Percentiles rank a stretch among this genome's conserved stretches.
phyloP scores from a whole-genome alignment of 2,797 vertebrate species.

The Mastacembelus armatus region DNA sequence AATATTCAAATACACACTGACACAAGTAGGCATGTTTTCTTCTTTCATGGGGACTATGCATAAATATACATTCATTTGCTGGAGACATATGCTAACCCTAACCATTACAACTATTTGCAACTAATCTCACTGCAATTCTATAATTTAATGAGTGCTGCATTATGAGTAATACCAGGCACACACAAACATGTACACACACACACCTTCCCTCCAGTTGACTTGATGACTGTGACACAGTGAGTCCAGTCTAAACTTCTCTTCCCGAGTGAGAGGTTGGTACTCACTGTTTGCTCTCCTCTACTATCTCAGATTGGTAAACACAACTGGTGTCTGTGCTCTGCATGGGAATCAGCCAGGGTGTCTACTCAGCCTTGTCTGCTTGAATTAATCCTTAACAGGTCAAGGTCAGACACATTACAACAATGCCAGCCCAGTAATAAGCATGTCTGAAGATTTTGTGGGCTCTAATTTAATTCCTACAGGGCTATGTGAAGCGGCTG shows the following conservation, averaged over 20 bases:
- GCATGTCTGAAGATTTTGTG: conserved; percentile 78
- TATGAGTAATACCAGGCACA: no score
- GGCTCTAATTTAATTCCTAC: conserved; percentile 79
- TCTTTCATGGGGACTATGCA: no score
- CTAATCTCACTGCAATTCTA: no score
- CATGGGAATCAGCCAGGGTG: conserved; percentile 70
- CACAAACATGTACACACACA: background rate
- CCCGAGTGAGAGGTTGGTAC: conserved; percentile 54
- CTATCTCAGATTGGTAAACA: conserved; percentile 78
- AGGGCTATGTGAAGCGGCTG: conserved; percentile 56
- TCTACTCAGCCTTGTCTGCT: conserved; percentile 67
- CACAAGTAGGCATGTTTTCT: background rate
- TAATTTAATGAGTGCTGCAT: no score
- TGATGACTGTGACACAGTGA: conserved; percentile 48
- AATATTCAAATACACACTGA: conserved; percentile 17
- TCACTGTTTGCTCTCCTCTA: conserved; percentile 71
- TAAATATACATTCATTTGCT: no score
- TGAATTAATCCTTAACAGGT: conserved; percentile 79
- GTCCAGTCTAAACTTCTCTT: conserved; percentile 53
- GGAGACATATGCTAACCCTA: no score
- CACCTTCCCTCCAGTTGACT: background rate
- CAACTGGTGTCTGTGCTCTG: conserved; percentile 69
- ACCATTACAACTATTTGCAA: no score
- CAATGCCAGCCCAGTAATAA: conserved; percentile 75
- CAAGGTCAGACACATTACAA: conserved; percentile 84